Evolutionary conservation across 2,888 invertebrate genomes (phyloP).

Genomic region (Mimumesa dahlbomi): DNA sequence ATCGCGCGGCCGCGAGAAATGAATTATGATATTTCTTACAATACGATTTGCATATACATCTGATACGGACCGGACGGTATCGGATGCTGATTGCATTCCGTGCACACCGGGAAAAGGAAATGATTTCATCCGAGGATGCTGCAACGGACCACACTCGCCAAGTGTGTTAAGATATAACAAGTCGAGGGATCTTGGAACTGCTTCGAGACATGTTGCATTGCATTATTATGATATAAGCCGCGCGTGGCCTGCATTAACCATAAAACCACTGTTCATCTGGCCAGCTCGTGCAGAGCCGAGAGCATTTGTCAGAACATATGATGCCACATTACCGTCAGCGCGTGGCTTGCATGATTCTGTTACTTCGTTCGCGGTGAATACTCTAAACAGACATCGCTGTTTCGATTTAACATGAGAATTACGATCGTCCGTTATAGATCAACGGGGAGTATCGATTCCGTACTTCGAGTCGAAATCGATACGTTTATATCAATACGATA

Average conservation of each 20-base stretch:
- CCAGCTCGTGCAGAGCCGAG: conserved; percentile 44
- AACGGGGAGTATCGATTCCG: too few species aligned
- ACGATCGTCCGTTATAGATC: neutral
- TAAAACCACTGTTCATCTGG: conserved; percentile 52
- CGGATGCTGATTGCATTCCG: conserved; percentile 22
- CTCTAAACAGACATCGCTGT: neutral
- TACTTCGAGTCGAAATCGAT: too few species aligned
- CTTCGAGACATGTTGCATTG: conserved; percentile 54
- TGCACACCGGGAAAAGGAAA: conserved; percentile 28
- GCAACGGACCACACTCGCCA: conserved; percentile 26
- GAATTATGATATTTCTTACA: too few species aligned
- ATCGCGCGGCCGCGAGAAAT: too few species aligned
- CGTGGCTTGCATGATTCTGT: conserved; percentile 49
- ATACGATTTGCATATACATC: neutral
- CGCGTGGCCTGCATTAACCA: conserved; percentile 61
- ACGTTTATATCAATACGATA: too few species aligned
- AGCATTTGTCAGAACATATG: conserved; percentile 59
- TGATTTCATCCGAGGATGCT: conserved; percentile 47
- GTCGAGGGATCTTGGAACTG: conserved; percentile 35
- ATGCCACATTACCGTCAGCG: conserved; percentile 63
- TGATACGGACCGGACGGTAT: neutral
- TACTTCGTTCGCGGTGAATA: conserved; percentile 15
- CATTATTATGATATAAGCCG: conserved; percentile 71
- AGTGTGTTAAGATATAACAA: conserved; percentile 28
- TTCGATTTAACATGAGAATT: neutral